Evolutionary conservation across 1,140 invertebrate genomes (phyloP).

Genomic region (Panonychus citri): DNA sequence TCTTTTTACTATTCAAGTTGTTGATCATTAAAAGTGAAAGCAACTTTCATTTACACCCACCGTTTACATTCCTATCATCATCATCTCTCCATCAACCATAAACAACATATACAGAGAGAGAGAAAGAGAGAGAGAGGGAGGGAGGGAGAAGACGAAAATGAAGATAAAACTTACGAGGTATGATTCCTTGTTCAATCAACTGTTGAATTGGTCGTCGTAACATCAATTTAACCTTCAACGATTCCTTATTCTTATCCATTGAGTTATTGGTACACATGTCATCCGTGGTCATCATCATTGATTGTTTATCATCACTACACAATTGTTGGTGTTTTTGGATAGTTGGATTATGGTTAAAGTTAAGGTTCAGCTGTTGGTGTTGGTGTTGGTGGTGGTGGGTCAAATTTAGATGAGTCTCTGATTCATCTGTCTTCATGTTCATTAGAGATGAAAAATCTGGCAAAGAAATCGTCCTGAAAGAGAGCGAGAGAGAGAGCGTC

Average conservation of each 20-base stretch:
- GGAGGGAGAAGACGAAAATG: no score
- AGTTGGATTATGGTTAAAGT: background rate
- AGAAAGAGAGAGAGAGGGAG: no score
- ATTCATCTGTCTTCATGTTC: no score
- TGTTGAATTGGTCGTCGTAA: constrained; percentile 75
- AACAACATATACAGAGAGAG: no score
- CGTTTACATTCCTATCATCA: no score
- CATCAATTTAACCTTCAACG: constrained; percentile 82
- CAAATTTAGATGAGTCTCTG: no score
- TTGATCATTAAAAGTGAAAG: background rate
- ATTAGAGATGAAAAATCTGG: background rate
- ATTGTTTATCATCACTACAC: background rate
- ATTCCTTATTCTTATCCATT: constrained; percentile 93
- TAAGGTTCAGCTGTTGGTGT: background rate
- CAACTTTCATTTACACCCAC: no score
- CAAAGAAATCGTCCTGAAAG: background rate
- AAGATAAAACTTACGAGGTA: constrained; percentile 65
- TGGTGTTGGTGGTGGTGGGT: background rate
- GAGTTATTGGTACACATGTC: constrained; percentile 20
- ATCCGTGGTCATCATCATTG: background rate
- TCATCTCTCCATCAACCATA: no score
- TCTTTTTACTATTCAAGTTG: background rate
- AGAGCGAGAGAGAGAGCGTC: background rate
- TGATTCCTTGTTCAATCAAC: constrained; percentile 85
- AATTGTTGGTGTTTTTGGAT: background rate